Evolutionary conservation across 2,113 vertebrate genomes (phyloP).

Genomic region (Martes martes): DNA sequence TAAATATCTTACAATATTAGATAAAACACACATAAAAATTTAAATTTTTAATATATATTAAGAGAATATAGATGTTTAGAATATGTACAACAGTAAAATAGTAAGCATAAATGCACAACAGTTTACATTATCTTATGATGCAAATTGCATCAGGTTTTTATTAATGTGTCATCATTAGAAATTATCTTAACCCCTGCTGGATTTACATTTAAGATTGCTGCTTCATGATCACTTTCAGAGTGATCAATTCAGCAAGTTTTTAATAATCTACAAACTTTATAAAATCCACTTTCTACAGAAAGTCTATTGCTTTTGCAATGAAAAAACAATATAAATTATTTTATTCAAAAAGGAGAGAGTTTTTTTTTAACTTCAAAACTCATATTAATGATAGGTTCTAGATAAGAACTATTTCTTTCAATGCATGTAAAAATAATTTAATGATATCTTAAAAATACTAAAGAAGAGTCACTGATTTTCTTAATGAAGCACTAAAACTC

Average conservation of each 20-base stretch:
- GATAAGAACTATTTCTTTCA: not conserved
- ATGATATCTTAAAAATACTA: slow-evolving; percentile 37
- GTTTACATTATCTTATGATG: not conserved
- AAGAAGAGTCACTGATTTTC: slow-evolving; percentile 26
- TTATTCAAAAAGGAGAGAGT: not conserved
- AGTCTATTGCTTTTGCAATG: not conserved
- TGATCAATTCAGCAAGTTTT: not conserved
- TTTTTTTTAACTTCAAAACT: not conserved
- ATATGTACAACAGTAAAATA: not conserved
- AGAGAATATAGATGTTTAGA: not conserved
- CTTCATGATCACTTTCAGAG: not conserved
- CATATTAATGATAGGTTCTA: not conserved
- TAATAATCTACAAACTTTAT: not conserved
- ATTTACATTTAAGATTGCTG: not conserved
- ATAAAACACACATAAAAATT: not conserved
- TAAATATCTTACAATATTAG: not conserved
- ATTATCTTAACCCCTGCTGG: not conserved
- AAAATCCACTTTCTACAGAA: not conserved
- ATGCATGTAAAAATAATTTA: slow-evolving; percentile 29
- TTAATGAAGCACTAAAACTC: not conserved
- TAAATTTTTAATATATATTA: not conserved
- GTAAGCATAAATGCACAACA: not conserved
- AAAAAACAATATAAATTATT: not conserved
- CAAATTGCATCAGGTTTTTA: not conserved
- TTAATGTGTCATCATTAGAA: not conserved